Evolutionary conservation across 2,113 vertebrate genomes (phyloP).

Genomic region (Dasyurus viverrinus): DNA sequence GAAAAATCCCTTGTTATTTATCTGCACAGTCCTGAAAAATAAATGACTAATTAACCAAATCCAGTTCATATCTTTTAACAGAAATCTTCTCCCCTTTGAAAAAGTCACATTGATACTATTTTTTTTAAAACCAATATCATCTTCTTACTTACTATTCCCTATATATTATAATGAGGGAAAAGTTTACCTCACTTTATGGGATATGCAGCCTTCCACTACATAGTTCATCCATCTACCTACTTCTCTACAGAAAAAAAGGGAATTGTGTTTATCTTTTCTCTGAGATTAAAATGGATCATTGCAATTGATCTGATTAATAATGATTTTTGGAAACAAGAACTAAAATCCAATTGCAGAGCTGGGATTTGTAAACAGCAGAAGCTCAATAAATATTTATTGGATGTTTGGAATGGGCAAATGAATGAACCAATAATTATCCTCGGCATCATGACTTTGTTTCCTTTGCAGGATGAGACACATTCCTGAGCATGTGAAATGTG

Average conservation of each 20-base stretch:
- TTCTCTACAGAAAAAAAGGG: neutral
- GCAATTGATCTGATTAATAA: neutral
- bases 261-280: neutral
- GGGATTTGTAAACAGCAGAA: neutral
- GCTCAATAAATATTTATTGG: neutral
- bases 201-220: neutral
- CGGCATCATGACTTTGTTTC: neutral
- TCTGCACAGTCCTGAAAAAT: neutral
- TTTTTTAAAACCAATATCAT: neutral
- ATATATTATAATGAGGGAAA: neutral
- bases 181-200: neutral
- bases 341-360: slow-evolving; percentile 34
- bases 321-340: slow-evolving; percentile 39
- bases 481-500: neutral
- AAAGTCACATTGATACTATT: neutral
- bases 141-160: neutral
- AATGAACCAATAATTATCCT: neutral
- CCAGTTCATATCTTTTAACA: neutral
- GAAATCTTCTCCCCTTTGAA: neutral
- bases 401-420: neutral
- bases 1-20: neutral
- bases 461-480: neutral
- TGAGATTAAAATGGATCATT: neutral
- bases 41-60: neutral
- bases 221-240: neutral